Percentiles rank a stretch among this genome's conserved stretches.
Evolutionary conservation across 2,888 invertebrate genomes (phyloP).

Genomic region (Byasa hedistus): DNA sequence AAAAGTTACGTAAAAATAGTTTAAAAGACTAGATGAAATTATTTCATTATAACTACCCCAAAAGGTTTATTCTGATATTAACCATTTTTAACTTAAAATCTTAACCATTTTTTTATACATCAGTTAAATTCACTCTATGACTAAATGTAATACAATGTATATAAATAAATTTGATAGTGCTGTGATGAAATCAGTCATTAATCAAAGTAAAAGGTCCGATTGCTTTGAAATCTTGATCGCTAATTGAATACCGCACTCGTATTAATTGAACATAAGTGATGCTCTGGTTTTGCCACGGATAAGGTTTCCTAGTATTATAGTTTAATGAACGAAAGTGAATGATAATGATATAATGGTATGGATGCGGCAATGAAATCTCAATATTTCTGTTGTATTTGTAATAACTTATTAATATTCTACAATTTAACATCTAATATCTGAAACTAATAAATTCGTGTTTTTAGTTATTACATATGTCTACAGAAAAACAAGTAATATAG

Average conservation of each 20-base stretch:
- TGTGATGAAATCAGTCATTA: constrained; percentile 48
- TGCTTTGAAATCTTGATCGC: constrained; percentile 72
- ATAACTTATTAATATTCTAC: too few species aligned
- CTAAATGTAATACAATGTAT: neutral
- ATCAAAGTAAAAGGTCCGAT: constrained; percentile 73
- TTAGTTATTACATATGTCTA: neutral
- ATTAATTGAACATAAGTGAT: constrained; percentile 69
- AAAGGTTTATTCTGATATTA: too few species aligned
- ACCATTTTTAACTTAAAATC: too few species aligned
- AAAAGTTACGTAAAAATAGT: too few species aligned
- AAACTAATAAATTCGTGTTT: too few species aligned
- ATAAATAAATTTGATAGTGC: neutral
- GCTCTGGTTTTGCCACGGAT: constrained; percentile 46
- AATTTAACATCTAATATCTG: too few species aligned
- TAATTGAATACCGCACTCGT: constrained; percentile 74
- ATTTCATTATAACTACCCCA: too few species aligned
- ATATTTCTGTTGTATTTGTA: neutral
- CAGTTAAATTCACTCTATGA: neutral
- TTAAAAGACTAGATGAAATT: too few species aligned
- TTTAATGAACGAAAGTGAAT: constrained; percentile 21
- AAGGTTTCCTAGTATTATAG: constrained; percentile 21
- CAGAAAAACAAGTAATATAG: neutral
- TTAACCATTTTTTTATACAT: neutral
- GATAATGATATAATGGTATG: constrained; percentile 12
- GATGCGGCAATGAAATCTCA: constrained; percentile 10